Evolutionary conservation across 1,140 invertebrate genomes (phyloP).

Genomic region (Achroia grisella): DNA sequence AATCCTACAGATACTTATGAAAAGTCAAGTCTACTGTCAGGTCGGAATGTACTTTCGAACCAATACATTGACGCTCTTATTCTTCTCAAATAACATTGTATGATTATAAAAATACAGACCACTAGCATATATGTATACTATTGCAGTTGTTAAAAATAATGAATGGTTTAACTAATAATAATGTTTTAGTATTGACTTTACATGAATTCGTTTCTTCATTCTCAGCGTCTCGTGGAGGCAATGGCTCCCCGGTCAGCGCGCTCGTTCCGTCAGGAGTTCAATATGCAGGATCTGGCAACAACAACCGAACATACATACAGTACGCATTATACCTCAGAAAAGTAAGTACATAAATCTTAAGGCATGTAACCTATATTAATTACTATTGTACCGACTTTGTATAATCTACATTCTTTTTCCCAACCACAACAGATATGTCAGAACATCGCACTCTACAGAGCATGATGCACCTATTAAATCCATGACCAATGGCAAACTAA

Average conservation of each 20-base stretch:
- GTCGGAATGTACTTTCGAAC: too few relatives aligned
- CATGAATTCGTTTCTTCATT: slow-evolving; percentile 30
- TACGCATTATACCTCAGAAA: slow-evolving; percentile 69
- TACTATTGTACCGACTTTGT: not conserved
- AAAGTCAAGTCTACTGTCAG: too few relatives aligned
- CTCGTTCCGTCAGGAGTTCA: slow-evolving; percentile 87
- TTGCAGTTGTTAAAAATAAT: too few relatives aligned
- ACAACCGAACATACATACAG: slow-evolving; percentile 78
- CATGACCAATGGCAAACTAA: slow-evolving; percentile 68
- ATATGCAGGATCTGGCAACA: slow-evolving; percentile 79
- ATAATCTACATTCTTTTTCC: slow-evolving; percentile 10
- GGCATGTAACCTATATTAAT: not conserved
- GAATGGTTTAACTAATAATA: too few relatives aligned
- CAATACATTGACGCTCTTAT: too few relatives aligned
- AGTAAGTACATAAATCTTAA: slow-evolving; percentile 37
- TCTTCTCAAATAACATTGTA: too few relatives aligned
- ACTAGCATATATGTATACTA: too few relatives aligned
- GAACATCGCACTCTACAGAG: slow-evolving; percentile 60
- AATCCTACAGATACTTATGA: too few relatives aligned
- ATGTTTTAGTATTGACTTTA: not conserved
- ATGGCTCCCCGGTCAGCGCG: slow-evolving; percentile 82
- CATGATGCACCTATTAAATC: slow-evolving; percentile 58
- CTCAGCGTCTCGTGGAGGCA: slow-evolving; percentile 77
- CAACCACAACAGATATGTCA: slow-evolving; percentile 58
- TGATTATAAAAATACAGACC: too few relatives aligned